These are phyloP conservation scores for Gobiocypris rarus DNA, from an alignment of 2,113 vertebrate genomes.

Conservation along the genomic window DNA sequence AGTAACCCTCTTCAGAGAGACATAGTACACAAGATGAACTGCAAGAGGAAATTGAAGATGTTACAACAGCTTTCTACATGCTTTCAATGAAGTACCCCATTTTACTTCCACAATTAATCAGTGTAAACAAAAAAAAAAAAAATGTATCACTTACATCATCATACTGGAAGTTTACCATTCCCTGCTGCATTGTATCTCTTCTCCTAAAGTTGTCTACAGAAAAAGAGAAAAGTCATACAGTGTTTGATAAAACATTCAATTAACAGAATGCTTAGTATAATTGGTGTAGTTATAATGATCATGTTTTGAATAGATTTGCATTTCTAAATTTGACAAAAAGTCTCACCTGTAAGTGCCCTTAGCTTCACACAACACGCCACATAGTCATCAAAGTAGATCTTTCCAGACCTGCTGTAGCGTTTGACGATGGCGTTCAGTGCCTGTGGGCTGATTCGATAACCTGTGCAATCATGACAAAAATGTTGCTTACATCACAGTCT, in stretches of 20 bases:
- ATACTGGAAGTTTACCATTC: constrained; percentile 84
- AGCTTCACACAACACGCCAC: constrained; percentile 91
- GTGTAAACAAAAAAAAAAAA: too few species aligned
- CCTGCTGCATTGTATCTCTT: constrained; percentile 87
- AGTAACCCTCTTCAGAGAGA: constrained; percentile 68
- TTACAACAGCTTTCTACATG: not conserved
- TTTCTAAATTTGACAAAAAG: not conserved
- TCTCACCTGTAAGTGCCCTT: constrained; percentile 83
- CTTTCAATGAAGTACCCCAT: not conserved
- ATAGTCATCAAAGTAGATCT: constrained; percentile 90
- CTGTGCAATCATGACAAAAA: constrained; percentile 61
- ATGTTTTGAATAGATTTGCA: not conserved
- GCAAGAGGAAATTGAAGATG: constrained; percentile 38
- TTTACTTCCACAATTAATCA: not conserved
- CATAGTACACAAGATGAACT: constrained; percentile 86
- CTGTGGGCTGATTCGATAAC: constrained; percentile 84
- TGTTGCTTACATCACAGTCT: too few species aligned
- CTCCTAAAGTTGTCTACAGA: constrained; percentile 82
- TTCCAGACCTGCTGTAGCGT: constrained; percentile 85
- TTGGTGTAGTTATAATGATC: not conserved
- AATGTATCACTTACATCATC: constrained; percentile 94
- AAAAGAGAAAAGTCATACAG: constrained; percentile 31
- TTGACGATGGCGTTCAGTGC: constrained; percentile 79
- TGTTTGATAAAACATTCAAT: not conserved
- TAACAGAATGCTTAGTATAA: not conserved